phyloP scores from a whole-genome alignment of 2,113 vertebrate species.

The Elephas maximus region DNA sequence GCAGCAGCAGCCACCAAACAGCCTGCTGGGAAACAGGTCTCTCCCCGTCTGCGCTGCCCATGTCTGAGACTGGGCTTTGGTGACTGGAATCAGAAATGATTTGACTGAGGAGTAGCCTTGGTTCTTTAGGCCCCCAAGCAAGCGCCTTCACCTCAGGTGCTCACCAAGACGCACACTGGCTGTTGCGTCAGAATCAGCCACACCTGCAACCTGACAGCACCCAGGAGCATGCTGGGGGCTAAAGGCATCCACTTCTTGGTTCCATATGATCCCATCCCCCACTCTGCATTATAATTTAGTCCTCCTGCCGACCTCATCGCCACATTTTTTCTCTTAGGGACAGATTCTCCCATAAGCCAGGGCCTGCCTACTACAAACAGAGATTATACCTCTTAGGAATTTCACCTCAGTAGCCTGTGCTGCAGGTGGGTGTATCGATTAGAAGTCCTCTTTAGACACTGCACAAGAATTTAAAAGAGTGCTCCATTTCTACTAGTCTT shows the following conservation, averaged over 20 bases:
- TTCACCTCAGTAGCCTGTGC: conserved; percentile 17
- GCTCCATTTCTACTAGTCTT: background rate
- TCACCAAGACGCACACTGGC: background rate
- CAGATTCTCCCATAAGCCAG: background rate
- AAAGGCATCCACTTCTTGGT: background rate
- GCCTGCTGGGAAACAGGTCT: background rate
- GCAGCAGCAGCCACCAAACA: background rate
- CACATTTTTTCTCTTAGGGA: background rate
- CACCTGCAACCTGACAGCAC: background rate
- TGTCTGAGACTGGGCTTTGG: background rate
- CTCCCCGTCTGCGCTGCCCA: background rate
- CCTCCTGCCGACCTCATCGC: background rate
- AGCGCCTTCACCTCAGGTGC: background rate
- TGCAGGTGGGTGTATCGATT: background rate
- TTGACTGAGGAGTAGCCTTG: background rate
- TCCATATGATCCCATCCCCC: background rate
- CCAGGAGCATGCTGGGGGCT: background rate
- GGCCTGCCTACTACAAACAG: background rate
- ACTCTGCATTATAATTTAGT: background rate
- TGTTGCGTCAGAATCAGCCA: background rate
- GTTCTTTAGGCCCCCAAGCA: background rate
- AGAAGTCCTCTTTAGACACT: background rate
- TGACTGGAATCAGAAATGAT: background rate
- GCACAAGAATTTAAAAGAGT: background rate
- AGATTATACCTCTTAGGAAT: background rate